Evolutionary conservation across 2,797 vertebrate genomes (phyloP).

Genomic region (Lutjanus argentimaculatus): DNA sequence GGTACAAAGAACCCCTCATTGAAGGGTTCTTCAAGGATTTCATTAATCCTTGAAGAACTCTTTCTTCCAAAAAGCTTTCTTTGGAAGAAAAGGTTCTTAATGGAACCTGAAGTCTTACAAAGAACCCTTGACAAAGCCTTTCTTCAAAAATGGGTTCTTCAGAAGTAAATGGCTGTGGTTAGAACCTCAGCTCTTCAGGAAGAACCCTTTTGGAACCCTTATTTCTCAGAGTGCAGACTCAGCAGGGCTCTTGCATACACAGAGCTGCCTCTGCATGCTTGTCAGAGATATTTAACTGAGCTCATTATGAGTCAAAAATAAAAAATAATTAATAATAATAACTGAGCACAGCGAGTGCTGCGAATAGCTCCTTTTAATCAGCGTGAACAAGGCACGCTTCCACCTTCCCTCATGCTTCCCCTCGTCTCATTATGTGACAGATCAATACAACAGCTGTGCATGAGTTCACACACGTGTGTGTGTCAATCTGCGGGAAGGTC

Average conservation of each 20-base stretch:
- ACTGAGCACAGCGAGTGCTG: conserved; percentile 3
- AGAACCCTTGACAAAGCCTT: too few species aligned
- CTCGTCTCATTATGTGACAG: conserved; percentile 3
- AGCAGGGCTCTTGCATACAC: conserved; percentile 12
- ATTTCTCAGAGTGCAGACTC: background rate
- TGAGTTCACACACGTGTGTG: background rate
- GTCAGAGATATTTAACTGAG: conserved; percentile 22
- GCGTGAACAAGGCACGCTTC: background rate
- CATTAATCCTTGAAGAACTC: too few species aligned
- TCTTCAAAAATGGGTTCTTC: too few species aligned
- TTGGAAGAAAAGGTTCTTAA: too few species aligned
- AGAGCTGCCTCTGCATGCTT: conserved; percentile 19
- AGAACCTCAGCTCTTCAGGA: too few species aligned
- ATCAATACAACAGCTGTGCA: conserved; percentile 34
- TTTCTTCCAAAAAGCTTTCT: too few species aligned
- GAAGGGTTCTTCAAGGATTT: too few species aligned
- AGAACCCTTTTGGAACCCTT: too few species aligned
- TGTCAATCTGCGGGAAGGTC: conserved; percentile 2
- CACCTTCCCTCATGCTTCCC: background rate
- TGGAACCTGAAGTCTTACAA: too few species aligned
- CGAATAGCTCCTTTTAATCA: conserved; percentile 29
- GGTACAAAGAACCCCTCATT: too few species aligned
- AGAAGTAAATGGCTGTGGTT: too few species aligned
- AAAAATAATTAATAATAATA: background rate
- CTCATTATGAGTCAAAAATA: conserved; percentile 23